Evolutionary conservation across 2,797 vertebrate genomes (phyloP).

Genomic region (Coracias cyanogaster): DNA sequence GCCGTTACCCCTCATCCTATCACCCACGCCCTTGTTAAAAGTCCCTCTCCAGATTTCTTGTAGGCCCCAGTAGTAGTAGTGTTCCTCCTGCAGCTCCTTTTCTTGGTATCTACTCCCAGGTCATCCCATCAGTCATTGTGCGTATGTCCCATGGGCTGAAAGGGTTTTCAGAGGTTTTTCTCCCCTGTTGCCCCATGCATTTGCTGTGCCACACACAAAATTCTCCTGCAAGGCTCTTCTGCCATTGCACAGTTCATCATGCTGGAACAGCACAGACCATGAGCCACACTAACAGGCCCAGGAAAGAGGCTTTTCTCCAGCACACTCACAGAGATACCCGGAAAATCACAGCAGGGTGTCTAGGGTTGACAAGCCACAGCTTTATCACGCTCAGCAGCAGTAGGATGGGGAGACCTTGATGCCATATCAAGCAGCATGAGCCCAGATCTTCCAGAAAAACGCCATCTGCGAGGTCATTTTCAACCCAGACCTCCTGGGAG

Average conservation of each 20-base stretch:
- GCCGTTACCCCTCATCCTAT: too few relatives aligned
- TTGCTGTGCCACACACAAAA: not conserved
- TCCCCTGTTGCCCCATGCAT: rapidly evolving
- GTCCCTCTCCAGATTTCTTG: too few relatives aligned
- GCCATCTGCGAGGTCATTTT: not conserved
- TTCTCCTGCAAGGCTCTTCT: not conserved
- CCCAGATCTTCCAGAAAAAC: not conserved
- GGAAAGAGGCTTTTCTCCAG: not conserved
- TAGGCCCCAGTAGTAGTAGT: not conserved
- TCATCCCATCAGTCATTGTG: not conserved
- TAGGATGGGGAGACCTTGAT: not conserved
- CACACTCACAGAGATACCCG: not conserved
- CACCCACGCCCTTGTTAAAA: too few relatives aligned
- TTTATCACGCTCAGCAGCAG: not conserved
- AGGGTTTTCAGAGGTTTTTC: not conserved
- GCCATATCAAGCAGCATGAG: not conserved
- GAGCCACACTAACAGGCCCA: rapidly evolving
- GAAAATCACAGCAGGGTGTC: not conserved
- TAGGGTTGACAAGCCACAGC: not conserved
- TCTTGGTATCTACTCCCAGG: not conserved
- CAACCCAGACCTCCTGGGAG: not conserved
- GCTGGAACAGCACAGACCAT: not conserved
- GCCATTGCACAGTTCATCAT: not conserved
- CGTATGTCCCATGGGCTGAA: not conserved
- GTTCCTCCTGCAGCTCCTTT: rapidly evolving